Base-by-base conservation (phyloP, 2,888 invertebrate species). In the Dasysyrphus tricinctus region DNA sequence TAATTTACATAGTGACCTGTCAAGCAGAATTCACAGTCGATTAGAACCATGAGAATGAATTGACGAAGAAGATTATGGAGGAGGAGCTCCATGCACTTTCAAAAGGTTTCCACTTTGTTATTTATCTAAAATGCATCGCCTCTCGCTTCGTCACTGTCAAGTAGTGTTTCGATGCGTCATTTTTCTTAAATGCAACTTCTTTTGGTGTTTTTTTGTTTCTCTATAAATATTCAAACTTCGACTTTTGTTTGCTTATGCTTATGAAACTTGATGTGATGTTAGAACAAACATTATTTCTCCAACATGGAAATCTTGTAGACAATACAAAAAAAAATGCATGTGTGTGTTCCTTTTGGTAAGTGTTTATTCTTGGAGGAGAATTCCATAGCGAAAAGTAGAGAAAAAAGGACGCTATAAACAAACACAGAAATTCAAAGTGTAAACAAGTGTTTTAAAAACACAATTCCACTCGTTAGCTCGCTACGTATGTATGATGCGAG, bases 201-300 rank as follows among this genome's bases (percentile, higher is more conserved):
- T 61, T 6, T 19, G 39, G 32, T 63, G 14, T 75, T 75, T 24
- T 39, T 54, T 54, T 59, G 12, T 8, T 51, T n/a, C n/a, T n/a
- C n/a, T n/a, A n/a, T 56, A 12, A 14, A n/a, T 44, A n/a, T 44
- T 44, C 14, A n/a, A 9, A 32, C 59, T 67, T 37, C 57, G 69
- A 63, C 51, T 76, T 67, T 51, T 85, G 69, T 80, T 85, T 85
- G 59, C 54, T 80, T 73, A 84, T 76, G 84, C 67, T 80, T 74
- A 85, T 85, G 80, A 51, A 77, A 54, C 73, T 83, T 69, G 65
- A 80, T 80, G 61, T 69, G 59, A 80, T 73, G 80, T 80, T 73
- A 59, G 69, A 77, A 73, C 49, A 85, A 85, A 80, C 61, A 85
- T 16, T 72, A 56, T 32, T n/a, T 29, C 19, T 8, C 8, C 16